phyloP scores from a whole-genome alignment of 2,888 invertebrate genomes.

The Auanema freiburgensis region DNA sequence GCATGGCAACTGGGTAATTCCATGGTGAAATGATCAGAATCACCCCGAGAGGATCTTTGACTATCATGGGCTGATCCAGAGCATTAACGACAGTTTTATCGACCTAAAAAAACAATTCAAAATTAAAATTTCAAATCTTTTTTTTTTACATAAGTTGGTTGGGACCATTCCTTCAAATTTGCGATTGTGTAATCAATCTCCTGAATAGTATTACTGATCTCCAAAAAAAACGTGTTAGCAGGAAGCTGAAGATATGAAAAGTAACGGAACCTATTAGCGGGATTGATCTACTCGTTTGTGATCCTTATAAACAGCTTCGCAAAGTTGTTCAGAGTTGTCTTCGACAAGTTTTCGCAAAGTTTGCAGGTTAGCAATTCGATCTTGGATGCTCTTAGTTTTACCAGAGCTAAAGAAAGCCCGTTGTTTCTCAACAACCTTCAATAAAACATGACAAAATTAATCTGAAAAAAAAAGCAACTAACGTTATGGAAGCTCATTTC shows the following conservation, averaged over 20 bases:
- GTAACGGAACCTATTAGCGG: not conserved
- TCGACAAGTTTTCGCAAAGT: conserved; percentile 42
- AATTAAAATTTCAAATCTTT: conserved; percentile 2
- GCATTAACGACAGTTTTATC: conserved; percentile 8
- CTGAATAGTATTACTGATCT: conserved; percentile 28
- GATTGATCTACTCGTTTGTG: conserved; percentile 39
- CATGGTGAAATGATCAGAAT: conserved; percentile 83
- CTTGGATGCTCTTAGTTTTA: conserved; percentile 12
- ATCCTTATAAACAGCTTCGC: conserved; percentile 55
- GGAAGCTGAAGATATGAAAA: conserved; percentile 12
- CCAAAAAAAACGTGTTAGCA: conserved; percentile 24
- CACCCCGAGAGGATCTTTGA: conserved; percentile 79
- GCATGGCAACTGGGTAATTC: conserved; percentile 83
- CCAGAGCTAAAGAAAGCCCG: conserved; percentile 40
- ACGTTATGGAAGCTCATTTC: too few species aligned
- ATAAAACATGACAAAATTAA: too few species aligned
- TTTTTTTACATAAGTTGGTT: conserved; percentile 29
- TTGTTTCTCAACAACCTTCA: conserved; percentile 29
- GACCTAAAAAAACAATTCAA: conserved; percentile 26
- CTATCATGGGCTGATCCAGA: conserved; percentile 61
- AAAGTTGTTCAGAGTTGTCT: conserved; percentile 43
- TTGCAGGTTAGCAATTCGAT: conserved; percentile 21
- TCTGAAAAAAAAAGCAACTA: too few species aligned
- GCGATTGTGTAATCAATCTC: conserved; percentile 51
- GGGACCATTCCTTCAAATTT: conserved; percentile 31